phyloP scores from a whole-genome alignment of 2,797 vertebrate genomes.

The Alauda arvensis region DNA sequence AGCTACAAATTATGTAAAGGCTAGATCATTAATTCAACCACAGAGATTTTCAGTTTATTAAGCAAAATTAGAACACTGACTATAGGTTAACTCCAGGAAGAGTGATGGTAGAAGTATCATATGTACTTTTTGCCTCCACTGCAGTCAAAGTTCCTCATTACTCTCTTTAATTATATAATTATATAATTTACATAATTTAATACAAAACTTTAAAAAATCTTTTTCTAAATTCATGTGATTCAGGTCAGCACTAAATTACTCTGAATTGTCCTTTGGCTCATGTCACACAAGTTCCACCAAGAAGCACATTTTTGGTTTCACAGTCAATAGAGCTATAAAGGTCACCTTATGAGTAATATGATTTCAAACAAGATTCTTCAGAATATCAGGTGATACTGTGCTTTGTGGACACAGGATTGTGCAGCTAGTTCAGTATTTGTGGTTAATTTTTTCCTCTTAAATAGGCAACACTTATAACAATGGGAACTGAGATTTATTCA shows the following conservation, averaged over 20 bases:
- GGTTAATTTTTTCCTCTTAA: neutral
- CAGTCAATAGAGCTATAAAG: neutral
- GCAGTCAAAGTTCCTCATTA: neutral
- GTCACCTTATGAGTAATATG: neutral
- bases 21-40: neutral
- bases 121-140: neutral
- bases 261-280: neutral
- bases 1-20: neutral
- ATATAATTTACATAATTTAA: neutral
- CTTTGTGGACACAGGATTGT: neutral
- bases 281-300: neutral
- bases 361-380: neutral
- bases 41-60: neutral
- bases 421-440: neutral
- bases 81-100: neutral
- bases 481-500: neutral
- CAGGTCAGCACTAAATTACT: neutral
- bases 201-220: rapidly evolving
- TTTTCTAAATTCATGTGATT: neutral
- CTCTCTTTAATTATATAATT: neutral
- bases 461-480: neutral
- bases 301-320: neutral
- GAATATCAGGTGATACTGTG: neutral
- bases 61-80: neutral
- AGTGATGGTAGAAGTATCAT: neutral